Evolutionary conservation across 2,797 vertebrate genomes (phyloP).

Genomic region (Columba guinea): DNA sequence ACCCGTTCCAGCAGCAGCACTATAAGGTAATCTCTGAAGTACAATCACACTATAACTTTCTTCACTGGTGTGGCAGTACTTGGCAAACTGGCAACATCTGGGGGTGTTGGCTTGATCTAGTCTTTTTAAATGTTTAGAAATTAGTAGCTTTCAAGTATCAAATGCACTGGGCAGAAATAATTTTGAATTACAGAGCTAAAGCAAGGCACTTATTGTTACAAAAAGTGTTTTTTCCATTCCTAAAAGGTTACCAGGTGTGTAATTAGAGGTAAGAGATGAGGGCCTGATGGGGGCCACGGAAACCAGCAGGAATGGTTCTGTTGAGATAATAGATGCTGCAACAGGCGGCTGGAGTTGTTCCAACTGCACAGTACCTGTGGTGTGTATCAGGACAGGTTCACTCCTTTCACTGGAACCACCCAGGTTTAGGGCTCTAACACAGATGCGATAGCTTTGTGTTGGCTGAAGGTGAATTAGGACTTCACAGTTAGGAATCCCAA

Average conservation of each 20-base stretch:
- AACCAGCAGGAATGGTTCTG: neutral
- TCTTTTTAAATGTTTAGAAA: neutral
- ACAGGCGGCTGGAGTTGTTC: neutral
- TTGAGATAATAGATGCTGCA: neutral
- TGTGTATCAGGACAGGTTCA: slow-evolving; percentile 76
- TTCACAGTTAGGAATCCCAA: slow-evolving; percentile 92
- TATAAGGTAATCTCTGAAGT: neutral
- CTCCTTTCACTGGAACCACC: slow-evolving; percentile 88
- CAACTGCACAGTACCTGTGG: slow-evolving; percentile 80
- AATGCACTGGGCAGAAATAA: neutral
- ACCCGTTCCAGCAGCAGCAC: neutral
- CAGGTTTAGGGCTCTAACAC: slow-evolving; percentile 87
- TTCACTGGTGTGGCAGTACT: neutral
- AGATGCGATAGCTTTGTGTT: slow-evolving; percentile 79
- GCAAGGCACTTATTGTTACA: neutral
- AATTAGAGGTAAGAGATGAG: neutral
- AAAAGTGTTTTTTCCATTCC: neutral
- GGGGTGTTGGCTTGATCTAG: accelerated
- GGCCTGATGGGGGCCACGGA: neutral
- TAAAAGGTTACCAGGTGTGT: slow-evolving; percentile 1
- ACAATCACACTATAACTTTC: neutral
- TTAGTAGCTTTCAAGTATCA: neutral
- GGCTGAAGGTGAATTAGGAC: slow-evolving; percentile 89
- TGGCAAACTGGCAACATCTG: neutral
- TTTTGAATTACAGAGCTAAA: neutral